These are phyloP conservation scores for Drosophila pseudotalamancana DNA, from an alignment of 2,888 invertebrate genomes.

Conservation along the genomic window DNA sequence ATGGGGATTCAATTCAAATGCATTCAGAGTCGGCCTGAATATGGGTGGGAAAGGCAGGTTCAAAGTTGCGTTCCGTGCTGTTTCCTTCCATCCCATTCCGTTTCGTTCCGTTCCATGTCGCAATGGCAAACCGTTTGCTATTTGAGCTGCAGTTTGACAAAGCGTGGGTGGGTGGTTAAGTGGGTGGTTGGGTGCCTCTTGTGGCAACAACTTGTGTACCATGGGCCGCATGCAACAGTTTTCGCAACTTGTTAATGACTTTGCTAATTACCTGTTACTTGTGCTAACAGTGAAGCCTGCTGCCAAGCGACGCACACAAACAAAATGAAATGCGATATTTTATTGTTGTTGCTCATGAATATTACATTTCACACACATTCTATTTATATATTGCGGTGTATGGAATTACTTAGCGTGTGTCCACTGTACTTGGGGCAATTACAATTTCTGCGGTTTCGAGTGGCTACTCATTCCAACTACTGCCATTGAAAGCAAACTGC, in stretches of 20 bases:
- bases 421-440: conserved; percentile 32
- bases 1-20: conserved; percentile 47
- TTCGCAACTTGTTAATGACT: conserved; percentile 40
- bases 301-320: background rate
- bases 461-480: conserved; percentile 20
- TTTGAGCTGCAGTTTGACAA: conserved; percentile 7
- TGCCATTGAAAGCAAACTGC: conserved; percentile 7
- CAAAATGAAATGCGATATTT: no score
- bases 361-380: no score
- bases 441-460: conserved; percentile 40
- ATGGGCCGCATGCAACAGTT: conserved; percentile 64
- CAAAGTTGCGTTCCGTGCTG: conserved; percentile 28
- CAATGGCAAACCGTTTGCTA: conserved; percentile 20
- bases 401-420: background rate
- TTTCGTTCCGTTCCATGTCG: conserved; percentile 4
- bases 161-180: background rate
- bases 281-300: conserved; percentile 30
- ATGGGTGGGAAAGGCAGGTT: no score
- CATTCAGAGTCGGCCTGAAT: conserved; percentile 45
- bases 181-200: conserved; percentile 3
- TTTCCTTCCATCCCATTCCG: background rate
- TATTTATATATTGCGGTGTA: no score
- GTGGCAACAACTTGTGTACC: conserved; percentile 14
- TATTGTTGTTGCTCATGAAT: no score
- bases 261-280: conserved; percentile 62